phyloP scores from a whole-genome alignment of 1,140 invertebrate genomes.

The Drosophila truncata region DNA sequence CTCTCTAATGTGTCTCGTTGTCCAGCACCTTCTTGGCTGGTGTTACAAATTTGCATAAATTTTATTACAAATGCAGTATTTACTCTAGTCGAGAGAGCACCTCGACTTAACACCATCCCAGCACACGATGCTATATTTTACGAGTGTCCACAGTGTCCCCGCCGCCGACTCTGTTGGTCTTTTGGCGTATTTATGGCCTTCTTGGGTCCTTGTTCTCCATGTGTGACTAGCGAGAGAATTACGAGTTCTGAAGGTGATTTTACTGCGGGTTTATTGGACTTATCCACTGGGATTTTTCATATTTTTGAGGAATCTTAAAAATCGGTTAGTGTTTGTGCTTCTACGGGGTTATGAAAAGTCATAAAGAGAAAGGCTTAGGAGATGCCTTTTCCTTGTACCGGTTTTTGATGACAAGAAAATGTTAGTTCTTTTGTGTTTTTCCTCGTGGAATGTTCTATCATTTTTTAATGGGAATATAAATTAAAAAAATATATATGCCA shows the following conservation, averaged over 20 bases:
- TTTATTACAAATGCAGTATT: slow-evolving; percentile 59
- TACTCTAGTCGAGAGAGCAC: slow-evolving; percentile 25
- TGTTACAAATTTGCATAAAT: slow-evolving; percentile 61
- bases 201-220: slow-evolving; percentile 15
- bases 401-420: background rate
- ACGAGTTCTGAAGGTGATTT: slow-evolving; percentile 19
- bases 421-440: background rate
- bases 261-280: background rate
- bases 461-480: background rate
- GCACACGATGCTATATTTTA: slow-evolving; percentile 46
- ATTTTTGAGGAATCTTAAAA: background rate
- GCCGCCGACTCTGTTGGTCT: background rate
- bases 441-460: background rate
- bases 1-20: slow-evolving; percentile 10
- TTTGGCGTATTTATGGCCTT: slow-evolving; percentile 37
- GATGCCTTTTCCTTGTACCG: too few relatives aligned
- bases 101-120: slow-evolving; percentile 37
- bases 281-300: background rate
- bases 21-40: slow-evolving; percentile 3
- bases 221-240: slow-evolving; percentile 19
- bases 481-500: background rate
- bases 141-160: slow-evolving; percentile 12
- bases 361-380: slow-evolving; percentile 8
- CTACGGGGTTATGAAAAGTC: slow-evolving; percentile 11
- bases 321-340: background rate